Conservation (phyloP, 2,888 invertebrate species). For the Dolichopus griseipennis region DNA sequence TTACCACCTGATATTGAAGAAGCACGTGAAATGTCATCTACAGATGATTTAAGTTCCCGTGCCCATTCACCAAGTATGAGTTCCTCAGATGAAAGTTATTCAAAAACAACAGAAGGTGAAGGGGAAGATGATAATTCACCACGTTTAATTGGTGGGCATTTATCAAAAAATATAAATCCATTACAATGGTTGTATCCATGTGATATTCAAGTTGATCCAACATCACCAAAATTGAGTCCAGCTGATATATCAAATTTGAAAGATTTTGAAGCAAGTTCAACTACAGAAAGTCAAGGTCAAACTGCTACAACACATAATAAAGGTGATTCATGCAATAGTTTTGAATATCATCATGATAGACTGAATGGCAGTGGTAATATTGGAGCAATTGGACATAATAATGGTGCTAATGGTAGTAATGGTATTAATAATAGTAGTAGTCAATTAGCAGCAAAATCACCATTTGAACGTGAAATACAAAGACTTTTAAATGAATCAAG, state of each 20-base stretch:
- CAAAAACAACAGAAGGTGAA: conserved; percentile 67
- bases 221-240: conserved; percentile 31
- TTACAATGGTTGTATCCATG: conserved; percentile 55
- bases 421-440: conserved; percentile 23
- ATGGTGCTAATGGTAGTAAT: background rate
- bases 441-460: conserved; percentile 45
- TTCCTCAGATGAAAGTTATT: conserved; percentile 77
- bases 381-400: conserved; percentile 13
- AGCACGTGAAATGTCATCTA: conserved; percentile 54
- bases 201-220: conserved; percentile 50
- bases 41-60: conserved; percentile 71
- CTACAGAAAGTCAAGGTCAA: conserved; percentile 46
- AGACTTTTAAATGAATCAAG: conserved; percentile 60
- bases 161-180: conserved; percentile 36
- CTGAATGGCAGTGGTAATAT: conserved; percentile 17
- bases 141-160: conserved; percentile 32
- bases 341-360: conserved; percentile 50
- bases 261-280: conserved; percentile 43
- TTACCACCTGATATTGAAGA: conserved; percentile 46
- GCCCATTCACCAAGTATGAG: conserved; percentile 75
- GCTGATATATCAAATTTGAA: conserved; percentile 34
- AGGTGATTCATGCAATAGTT: conserved; percentile 56
- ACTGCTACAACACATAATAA: conserved; percentile 53
- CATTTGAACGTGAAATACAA: conserved; percentile 72
- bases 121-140: conserved; percentile 42